Conservation (phyloP, 2,797 vertebrate genomes). For the Hoplostethus atlanticus region DNA sequence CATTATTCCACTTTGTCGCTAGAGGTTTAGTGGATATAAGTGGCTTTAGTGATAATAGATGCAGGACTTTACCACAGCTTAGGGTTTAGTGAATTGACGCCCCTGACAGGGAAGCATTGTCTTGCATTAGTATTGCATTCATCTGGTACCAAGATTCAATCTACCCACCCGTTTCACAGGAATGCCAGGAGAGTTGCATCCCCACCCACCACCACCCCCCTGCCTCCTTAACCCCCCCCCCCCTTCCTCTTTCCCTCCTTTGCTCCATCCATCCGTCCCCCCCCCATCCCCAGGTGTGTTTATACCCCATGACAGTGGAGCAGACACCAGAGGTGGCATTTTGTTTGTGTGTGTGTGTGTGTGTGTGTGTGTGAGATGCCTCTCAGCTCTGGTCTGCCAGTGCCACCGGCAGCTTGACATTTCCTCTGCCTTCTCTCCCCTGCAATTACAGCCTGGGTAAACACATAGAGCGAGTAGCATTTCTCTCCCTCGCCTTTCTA, state of each 20-base stretch:
- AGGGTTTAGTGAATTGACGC: no score
- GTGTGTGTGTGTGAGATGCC: constrained; percentile 15
- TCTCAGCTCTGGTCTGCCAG: constrained; percentile 49
- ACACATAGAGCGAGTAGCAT: constrained; percentile 59
- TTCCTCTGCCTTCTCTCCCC: constrained; percentile 63
- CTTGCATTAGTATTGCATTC: not conserved
- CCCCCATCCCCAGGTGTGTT: constrained; percentile 35
- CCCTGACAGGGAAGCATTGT: not conserved
- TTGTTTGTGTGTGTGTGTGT: constrained; percentile 17
- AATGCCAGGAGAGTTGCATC: not conserved
- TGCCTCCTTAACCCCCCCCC: not conserved
- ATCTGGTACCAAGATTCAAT: not conserved
- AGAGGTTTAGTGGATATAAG: no score
- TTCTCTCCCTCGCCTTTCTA: constrained; percentile 54
- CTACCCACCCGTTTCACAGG: not conserved
- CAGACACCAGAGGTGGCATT: constrained; percentile 37
- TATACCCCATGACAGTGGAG: constrained; percentile 24
- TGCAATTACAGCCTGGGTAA: constrained; percentile 66
- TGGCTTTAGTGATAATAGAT: not conserved
- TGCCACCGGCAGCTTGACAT: constrained; percentile 74
- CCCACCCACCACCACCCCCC: not conserved
- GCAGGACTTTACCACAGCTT: not conserved
- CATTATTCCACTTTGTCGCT: no score
- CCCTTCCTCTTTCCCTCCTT: not conserved
- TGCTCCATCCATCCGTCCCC: constrained; percentile 4